Percentiles rank a stretch among this genome's conserved stretches.
Conservation (phyloP, 53 echinoderm and acorn worm genomes). For the Holothuria scabra region DNA sequence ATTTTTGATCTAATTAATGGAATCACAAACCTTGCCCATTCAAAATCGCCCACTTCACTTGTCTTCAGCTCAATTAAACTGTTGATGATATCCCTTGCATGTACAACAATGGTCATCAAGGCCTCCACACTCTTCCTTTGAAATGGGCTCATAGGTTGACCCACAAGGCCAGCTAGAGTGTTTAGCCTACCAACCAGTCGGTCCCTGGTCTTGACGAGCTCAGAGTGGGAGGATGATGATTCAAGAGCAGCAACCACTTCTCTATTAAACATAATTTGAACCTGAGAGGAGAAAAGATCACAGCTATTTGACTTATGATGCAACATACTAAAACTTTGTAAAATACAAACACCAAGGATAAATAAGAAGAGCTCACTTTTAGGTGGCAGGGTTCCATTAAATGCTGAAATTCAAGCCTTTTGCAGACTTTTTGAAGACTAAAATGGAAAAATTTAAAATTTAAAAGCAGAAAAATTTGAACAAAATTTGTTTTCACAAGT, state of each 20-base stretch:
- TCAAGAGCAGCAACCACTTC: conserved; percentile 85
- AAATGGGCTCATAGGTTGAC: conserved; percentile 69
- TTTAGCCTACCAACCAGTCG: conserved; percentile 86
- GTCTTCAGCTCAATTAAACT: conserved; percentile 81
- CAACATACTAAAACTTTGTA: not conserved
- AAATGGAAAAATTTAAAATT: too few relatives aligned
- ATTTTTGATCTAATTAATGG: too few relatives aligned
- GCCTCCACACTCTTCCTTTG: conserved; percentile 97
- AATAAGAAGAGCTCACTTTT: too few relatives aligned
- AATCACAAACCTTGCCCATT: conserved; percentile 86
- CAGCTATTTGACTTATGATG: too few relatives aligned
- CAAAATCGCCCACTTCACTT: conserved; percentile 85
- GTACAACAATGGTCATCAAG: conserved; percentile 94
- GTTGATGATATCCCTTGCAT: conserved; percentile 88
- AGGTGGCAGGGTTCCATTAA: too few relatives aligned
- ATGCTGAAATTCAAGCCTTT: too few relatives aligned
- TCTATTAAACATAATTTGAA: conserved; percentile 99
- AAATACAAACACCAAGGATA: too few relatives aligned
- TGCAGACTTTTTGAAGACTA: too few relatives aligned
- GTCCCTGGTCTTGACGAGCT: conserved; percentile 71
- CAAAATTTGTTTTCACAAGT: too few relatives aligned
- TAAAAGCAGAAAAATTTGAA: too few relatives aligned
- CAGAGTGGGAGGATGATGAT: conserved; percentile 54
- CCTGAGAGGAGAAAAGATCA: conserved; percentile 50
- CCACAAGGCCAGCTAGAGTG: conserved; percentile 89